These are phyloP conservation scores for Drosophila pseudotalamancana DNA, from an alignment of 2,888 invertebrate species.

Conservation along the genomic window DNA sequence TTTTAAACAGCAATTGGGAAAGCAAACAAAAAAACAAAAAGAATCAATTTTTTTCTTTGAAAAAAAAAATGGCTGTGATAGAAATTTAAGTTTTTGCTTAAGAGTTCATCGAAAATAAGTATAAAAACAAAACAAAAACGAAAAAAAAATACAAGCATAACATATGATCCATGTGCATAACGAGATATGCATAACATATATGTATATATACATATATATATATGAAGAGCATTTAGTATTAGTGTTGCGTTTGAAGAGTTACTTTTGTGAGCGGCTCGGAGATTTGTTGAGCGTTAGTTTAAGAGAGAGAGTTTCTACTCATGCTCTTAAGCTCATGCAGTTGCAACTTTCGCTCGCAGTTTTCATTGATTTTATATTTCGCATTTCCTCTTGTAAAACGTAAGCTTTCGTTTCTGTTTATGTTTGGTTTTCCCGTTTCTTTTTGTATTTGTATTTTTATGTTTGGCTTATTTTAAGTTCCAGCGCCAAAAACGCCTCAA, in stretches of 20 bases:
- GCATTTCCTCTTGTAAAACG: slow-evolving; percentile 42
- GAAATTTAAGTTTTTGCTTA: slow-evolving; percentile 68
- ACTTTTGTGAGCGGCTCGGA: slow-evolving; percentile 10
- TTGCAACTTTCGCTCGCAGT: slow-evolving; percentile 56
- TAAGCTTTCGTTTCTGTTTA: slow-evolving; percentile 60
- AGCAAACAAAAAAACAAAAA: slow-evolving; percentile 36
- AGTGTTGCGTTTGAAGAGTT: slow-evolving; percentile 28
- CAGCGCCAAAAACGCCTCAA: slow-evolving; percentile 33
- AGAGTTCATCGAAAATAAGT: slow-evolving; percentile 44
- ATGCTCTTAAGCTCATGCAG: slow-evolving; percentile 2
- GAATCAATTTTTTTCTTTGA: slow-evolving; percentile 64
- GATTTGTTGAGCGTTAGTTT: too few species aligned
- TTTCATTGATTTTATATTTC: slow-evolving; percentile 49
- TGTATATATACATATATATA: slow-evolving; percentile 9
- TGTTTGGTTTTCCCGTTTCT: slow-evolving; percentile 20
- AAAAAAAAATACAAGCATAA: slow-evolving; percentile 8
- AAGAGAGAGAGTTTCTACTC: slow-evolving; percentile 9
- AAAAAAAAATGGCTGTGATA: slow-evolving; percentile 80
- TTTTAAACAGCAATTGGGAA: slow-evolving; percentile 56
- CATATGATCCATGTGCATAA: slow-evolving; percentile 25
- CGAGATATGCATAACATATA: slow-evolving; percentile 8
- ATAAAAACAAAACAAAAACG: slow-evolving; percentile 32
- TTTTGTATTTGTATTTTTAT: slow-evolving; percentile 9
- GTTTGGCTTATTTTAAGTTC: slow-evolving; percentile 41
- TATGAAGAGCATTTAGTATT: slow-evolving; percentile 48